Percentiles rank a stretch among this genome's conserved stretches.
Evolutionary conservation across 2,888 invertebrate species (phyloP).

Genomic region (Coremacera marginata): DNA sequence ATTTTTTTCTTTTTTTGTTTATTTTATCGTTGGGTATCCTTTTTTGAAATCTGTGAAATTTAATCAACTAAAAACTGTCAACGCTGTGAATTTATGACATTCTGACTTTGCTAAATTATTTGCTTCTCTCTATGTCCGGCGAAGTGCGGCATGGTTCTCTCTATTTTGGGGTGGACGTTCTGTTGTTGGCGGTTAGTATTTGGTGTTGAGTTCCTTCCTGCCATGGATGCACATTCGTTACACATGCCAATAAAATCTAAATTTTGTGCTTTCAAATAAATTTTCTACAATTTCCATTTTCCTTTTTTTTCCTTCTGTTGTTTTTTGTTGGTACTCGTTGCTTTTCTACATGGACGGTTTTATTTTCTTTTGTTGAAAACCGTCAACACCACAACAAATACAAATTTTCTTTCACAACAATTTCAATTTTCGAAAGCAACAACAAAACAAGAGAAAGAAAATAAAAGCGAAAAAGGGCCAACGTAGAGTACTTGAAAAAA

Average conservation of each 20-base stretch:
- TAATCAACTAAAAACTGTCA: slow-evolving; percentile 48
- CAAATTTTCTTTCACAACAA: slow-evolving; percentile 45
- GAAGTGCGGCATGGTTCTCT: neutral
- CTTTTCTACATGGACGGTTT: neutral
- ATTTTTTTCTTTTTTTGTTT: too few relatives aligned
- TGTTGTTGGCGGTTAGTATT: neutral
- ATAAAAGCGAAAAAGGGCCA: neutral
- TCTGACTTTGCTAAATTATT: slow-evolving; percentile 17
- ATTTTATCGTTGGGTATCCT: neutral
- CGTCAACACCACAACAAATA: slow-evolving; percentile 46
- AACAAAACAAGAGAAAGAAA: slow-evolving; percentile 6
- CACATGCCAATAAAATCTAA: slow-evolving; percentile 37
- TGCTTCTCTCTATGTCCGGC: neutral
- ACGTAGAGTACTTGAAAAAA: neutral
- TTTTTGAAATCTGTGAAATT: slow-evolving; percentile 44
- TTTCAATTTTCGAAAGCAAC: slow-evolving; percentile 34
- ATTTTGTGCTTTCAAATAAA: slow-evolving; percentile 35
- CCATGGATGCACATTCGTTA: neutral
- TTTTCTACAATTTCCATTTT: neutral
- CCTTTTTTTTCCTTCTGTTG: neutral
- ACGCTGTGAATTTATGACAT: slow-evolving; percentile 43
- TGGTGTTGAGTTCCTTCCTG: neutral
- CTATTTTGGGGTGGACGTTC: neutral
- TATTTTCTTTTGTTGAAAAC: slow-evolving; percentile 25
- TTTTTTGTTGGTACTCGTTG: neutral